Conservation (phyloP, 2,797 vertebrate species). For the Pseudomugil gertrudae region DNA sequence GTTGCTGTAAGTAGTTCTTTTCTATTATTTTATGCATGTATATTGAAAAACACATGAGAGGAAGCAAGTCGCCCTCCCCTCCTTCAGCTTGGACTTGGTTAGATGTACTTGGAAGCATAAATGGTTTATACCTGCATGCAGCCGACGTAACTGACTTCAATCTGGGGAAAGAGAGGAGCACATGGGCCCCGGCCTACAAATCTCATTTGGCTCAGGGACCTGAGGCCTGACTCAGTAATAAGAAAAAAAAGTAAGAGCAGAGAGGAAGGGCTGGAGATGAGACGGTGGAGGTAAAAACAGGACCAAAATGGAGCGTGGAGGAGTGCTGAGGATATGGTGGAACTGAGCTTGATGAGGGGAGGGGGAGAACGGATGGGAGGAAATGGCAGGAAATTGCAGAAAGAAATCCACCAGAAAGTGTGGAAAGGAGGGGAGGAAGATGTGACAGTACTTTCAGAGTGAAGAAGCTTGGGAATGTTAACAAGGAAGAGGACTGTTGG, state of each 20-base stretch:
- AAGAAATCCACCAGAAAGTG: constrained; percentile 7
- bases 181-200: constrained; percentile 69
- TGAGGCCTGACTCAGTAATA: constrained; percentile 63
- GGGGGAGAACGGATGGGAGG: constrained; percentile 45
- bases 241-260: constrained; percentile 55
- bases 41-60: constrained; percentile 19
- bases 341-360: constrained; percentile 27
- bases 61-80: constrained; percentile 22
- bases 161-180: constrained; percentile 51
- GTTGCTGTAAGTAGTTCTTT: not conserved
- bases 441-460: constrained; percentile 28
- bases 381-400: constrained; percentile 57
- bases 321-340: constrained; percentile 41
- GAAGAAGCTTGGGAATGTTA: constrained; percentile 29
- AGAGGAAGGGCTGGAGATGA: constrained; percentile 15
- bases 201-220: constrained; percentile 77
- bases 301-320: constrained; percentile 41
- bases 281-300: constrained; percentile 33
- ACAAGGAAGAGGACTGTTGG: constrained; percentile 18
- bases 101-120: constrained; percentile 56
- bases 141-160: constrained; percentile 70
- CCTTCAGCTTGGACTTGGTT: constrained; percentile 11
- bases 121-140: constrained; percentile 77
- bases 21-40: not conserved
- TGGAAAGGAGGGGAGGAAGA: constrained; percentile 11